Evolutionary conservation across 2,888 invertebrate genomes (phyloP).

Genomic region (Gnatocerus cornutus): DNA sequence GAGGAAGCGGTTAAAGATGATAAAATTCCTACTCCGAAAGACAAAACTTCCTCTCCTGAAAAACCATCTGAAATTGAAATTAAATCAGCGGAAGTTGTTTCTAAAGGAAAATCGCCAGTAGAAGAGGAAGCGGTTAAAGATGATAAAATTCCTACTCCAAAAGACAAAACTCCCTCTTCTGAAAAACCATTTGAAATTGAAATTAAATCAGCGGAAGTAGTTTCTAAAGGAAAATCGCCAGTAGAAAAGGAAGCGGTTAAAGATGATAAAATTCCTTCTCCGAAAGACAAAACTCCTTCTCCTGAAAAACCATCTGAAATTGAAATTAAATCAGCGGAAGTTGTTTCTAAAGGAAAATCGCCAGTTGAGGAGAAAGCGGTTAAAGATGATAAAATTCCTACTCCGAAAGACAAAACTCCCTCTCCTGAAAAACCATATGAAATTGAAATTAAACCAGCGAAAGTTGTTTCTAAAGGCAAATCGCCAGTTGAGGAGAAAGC

Average conservation of each 20-base stretch:
- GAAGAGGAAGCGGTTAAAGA: neutral
- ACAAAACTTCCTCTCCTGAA: constrained; percentile 14
- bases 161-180: constrained; percentile 16
- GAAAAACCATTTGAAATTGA: constrained; percentile 4
- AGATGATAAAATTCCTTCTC: constrained; percentile 4
- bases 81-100: neutral
- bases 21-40: constrained; percentile 12
- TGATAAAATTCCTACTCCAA: constrained; percentile 4
- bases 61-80: neutral
- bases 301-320: constrained; percentile 9
- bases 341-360: constrained; percentile 12
- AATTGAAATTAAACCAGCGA: neutral
- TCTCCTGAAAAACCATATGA: neutral
- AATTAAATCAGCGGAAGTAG: neutral
- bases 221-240: constrained; percentile 22
- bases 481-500: neutral
- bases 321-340: neutral
- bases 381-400: constrained; percentile 2
- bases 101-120: neutral
- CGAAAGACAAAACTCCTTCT: constrained; percentile 11
- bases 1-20: constrained; percentile 5
- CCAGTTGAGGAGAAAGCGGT: constrained; percentile 15
- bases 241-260: neutral
- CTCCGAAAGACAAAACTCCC: constrained; percentile 5
- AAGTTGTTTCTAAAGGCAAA: neutral